These are phyloP conservation scores for Amaurobius ferox DNA, from an alignment of 2,888 invertebrate species.

Conservation along the genomic window DNA sequence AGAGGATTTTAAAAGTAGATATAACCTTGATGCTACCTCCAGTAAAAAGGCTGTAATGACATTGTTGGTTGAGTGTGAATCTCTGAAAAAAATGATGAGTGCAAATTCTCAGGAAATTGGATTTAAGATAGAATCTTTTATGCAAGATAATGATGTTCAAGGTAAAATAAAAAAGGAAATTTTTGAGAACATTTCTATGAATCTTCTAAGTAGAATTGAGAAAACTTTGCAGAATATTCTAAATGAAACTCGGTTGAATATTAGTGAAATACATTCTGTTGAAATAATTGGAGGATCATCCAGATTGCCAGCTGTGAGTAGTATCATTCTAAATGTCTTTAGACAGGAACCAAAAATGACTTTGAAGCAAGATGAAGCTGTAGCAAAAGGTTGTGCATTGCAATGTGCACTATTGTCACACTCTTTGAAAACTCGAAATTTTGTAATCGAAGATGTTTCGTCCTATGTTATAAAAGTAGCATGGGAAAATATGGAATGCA, in stretches of 20 bases:
- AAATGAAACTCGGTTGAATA: slow-evolving; percentile 83
- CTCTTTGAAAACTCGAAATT: slow-evolving; percentile 96
- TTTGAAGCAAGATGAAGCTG: slow-evolving; percentile 96
- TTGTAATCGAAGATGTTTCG: slow-evolving; percentile 94
- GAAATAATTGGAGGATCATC: slow-evolving; percentile 98
- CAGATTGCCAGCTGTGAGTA: slow-evolving; percentile 89
- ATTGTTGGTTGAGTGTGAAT: slow-evolving; percentile 94
- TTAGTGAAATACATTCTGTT: slow-evolving; percentile 93
- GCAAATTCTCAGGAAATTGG: slow-evolving; percentile 97
- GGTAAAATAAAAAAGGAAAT: slow-evolving; percentile 82
- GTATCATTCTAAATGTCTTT: slow-evolving; percentile 79
- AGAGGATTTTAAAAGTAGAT: slow-evolving; percentile 90
- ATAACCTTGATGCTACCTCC: slow-evolving; percentile 89
- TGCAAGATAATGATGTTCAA: slow-evolving; percentile 97
- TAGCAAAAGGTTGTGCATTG: slow-evolving; percentile 95
- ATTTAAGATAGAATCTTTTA: slow-evolving; percentile 97
- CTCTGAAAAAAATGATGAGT: slow-evolving; percentile 99
- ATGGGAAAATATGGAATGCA: slow-evolving; percentile 82
- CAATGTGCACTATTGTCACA: slow-evolving; percentile 98
- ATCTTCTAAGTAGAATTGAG: slow-evolving; percentile 79
- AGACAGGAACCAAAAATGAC: slow-evolving; percentile 93
- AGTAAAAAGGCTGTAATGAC: slow-evolving; percentile 91
- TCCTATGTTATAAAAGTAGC: slow-evolving; percentile 87
- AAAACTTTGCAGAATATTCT: slow-evolving; percentile 85
- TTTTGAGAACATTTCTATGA: slow-evolving; percentile 66